Evolutionary conservation across 2,113 vertebrate genomes (phyloP).

Genomic region (Bambusicola thoracicus): DNA sequence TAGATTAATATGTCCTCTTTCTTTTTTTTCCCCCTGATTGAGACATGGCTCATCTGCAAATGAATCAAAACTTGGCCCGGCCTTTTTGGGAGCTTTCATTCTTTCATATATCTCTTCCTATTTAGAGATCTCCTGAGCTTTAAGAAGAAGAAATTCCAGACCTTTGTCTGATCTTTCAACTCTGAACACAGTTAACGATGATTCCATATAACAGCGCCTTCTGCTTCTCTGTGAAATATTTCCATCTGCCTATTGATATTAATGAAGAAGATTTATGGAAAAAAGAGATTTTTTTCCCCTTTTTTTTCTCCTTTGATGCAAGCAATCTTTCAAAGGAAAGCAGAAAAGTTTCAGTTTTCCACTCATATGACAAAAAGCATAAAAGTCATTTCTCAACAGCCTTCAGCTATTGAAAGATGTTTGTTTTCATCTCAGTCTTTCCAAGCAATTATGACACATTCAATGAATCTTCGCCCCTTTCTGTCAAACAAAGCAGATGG

Average conservation of each 20-base stretch:
- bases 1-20: neutral
- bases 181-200: neutral
- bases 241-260: neutral
- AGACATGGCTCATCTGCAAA: constrained; percentile 28
- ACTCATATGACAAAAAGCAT: neutral
- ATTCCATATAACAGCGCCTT: neutral
- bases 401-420: neutral
- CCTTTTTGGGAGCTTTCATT: neutral
- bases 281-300: neutral
- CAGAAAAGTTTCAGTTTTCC: neutral
- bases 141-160: neutral
- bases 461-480: neutral
- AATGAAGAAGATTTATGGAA: neutral
- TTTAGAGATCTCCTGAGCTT: neutral
- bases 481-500: neutral
- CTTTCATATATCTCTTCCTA: neutral
- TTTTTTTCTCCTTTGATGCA: neutral
- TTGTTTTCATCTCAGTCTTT: neutral
- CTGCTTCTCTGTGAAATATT: neutral
- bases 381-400: neutral
- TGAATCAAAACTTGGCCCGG: constrained; percentile 13
- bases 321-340: neutral
- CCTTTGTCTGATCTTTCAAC: constrained; percentile 18
- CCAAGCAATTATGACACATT: neutral
- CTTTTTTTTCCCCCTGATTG: neutral